Evolutionary conservation across 2,113 vertebrate genomes (phyloP).

Genomic region (Lepus americanus): DNA sequence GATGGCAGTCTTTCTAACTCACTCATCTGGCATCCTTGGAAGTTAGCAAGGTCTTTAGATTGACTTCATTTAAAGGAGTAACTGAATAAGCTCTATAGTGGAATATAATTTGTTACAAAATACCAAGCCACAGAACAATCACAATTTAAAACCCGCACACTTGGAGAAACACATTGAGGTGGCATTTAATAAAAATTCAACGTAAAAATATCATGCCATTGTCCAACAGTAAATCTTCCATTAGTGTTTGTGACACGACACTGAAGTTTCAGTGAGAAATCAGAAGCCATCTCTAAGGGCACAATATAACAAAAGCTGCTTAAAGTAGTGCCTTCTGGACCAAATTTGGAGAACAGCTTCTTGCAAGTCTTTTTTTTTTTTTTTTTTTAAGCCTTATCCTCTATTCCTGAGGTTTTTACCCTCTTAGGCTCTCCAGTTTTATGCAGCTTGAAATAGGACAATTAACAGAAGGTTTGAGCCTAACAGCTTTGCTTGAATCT

Average conservation of each 20-base stretch:
- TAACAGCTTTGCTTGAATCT: constrained; percentile 58
- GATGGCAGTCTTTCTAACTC: not conserved
- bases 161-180: not conserved
- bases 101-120: constrained; percentile 12
- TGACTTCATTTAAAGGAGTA: not conserved
- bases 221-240: not conserved
- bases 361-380: not conserved
- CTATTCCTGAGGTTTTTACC: not conserved
- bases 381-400: not conserved
- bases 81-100: not conserved
- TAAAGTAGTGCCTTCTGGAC: not conserved
- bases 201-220: not conserved
- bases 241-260: constrained; percentile 33
- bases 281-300: not conserved
- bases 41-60: not conserved
- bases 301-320: not conserved
- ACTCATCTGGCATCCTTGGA: not conserved
- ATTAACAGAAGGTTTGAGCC: not conserved
- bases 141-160: not conserved
- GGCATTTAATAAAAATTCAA: not conserved
- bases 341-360: constrained; percentile 16
- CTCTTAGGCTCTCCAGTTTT: not conserved
- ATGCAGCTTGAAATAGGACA: not conserved
- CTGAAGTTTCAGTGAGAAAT: constrained; percentile 19
- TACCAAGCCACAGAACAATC: not conserved